phyloP scores from a whole-genome alignment of 1,140 invertebrate species.

The Listronotus bonariensis region DNA sequence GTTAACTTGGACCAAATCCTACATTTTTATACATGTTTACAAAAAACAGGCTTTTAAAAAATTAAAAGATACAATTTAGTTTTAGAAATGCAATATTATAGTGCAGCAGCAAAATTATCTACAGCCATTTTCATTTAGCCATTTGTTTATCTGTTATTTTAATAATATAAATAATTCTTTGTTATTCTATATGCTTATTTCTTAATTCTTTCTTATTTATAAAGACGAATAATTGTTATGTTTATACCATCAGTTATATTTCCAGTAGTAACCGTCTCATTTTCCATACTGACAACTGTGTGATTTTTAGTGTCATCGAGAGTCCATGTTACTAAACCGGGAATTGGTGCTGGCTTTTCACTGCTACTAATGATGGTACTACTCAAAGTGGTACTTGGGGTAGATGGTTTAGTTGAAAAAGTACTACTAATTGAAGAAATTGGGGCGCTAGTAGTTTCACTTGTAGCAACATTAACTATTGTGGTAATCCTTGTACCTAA shows the following conservation, averaged over 20 bases:
- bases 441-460: background rate
- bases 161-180: too few relatives aligned
- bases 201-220: too few relatives aligned
- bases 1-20: too few relatives aligned
- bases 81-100: too few relatives aligned
- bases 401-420: constrained; percentile 1
- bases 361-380: constrained; percentile 34
- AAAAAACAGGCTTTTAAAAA: too few relatives aligned
- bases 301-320: constrained; percentile 39
- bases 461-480: background rate
- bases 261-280: constrained; percentile 10
- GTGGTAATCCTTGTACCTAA: background rate
- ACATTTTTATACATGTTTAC: too few relatives aligned
- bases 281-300: constrained; percentile 4
- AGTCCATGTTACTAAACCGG: constrained; percentile 59
- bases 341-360: constrained; percentile 48
- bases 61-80: too few relatives aligned
- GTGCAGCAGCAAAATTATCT: too few relatives aligned
- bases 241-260: constrained; percentile 45
- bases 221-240: too few relatives aligned
- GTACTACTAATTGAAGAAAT: background rate
- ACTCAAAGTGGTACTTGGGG: background rate
- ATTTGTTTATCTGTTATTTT: too few relatives aligned
- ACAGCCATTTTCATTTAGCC: too few relatives aligned
- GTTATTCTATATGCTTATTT: too few relatives aligned